These are phyloP conservation scores for Phania funesta DNA, from an alignment of 2,888 invertebrate genomes.

Conservation along the genomic window DNA sequence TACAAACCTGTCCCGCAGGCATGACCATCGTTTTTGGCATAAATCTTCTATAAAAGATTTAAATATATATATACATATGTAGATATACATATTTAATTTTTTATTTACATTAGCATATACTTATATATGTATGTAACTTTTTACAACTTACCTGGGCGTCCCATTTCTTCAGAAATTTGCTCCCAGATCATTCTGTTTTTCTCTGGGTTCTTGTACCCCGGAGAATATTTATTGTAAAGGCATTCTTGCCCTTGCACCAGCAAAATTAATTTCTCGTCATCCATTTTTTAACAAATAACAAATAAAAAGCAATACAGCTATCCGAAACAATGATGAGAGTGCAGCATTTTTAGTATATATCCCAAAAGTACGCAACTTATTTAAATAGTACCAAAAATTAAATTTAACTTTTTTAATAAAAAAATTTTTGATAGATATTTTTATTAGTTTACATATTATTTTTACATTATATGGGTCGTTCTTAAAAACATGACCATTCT, in stretches of 20 bases:
- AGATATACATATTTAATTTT: neutral
- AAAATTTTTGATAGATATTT: too few species aligned
- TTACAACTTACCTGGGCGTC: neutral
- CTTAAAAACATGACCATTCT: constrained; percentile 39
- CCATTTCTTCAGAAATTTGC: neutral
- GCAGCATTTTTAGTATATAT: neutral
- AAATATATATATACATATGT: too few species aligned
- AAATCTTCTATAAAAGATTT: neutral
- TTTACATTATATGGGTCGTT: too few species aligned
- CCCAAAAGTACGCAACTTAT: neutral
- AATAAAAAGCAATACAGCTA: neutral
- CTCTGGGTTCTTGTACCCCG: neutral
- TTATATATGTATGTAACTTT: neutral
- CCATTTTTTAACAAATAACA: neutral
- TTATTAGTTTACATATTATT: too few species aligned
- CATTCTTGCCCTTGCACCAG: neutral
- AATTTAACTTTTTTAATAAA: too few species aligned
- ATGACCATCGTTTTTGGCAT: neutral
- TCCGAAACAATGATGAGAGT: neutral
- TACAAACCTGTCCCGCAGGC: neutral
- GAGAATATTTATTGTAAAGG: neutral
- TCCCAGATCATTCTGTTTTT: neutral
- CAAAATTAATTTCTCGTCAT: neutral
- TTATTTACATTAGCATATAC: neutral
- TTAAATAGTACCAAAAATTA: neutral